phyloP scores from a whole-genome alignment of 2,113 vertebrate species.

The Bostrychus sinensis region DNA sequence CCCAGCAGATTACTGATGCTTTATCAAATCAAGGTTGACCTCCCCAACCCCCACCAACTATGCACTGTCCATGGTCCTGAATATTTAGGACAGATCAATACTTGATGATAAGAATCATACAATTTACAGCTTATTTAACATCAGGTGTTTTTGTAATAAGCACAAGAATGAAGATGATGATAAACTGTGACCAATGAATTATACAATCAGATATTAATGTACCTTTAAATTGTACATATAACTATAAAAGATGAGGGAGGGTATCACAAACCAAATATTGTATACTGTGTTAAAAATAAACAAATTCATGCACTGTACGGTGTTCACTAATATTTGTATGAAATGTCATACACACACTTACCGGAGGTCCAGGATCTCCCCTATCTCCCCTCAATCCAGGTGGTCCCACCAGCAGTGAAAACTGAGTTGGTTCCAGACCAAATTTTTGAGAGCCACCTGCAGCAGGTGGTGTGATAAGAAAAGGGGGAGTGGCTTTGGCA shows the following conservation, averaged over 20 bases:
- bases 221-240: no score
- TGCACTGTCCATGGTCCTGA: constrained; percentile 14
- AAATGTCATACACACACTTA: constrained; percentile 70
- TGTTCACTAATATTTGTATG: not conserved
- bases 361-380: constrained; percentile 89
- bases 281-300: no score
- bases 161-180: no score
- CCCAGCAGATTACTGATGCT: no score
- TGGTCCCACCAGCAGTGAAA: constrained; percentile 83
- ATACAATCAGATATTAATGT: no score
- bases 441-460: constrained; percentile 84
- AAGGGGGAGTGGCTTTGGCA: constrained; percentile 58
- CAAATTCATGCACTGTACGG: no score
- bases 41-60: not conserved
- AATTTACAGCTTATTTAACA: not conserved
- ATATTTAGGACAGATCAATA: not conserved
- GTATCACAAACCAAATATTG: no score
- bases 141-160: no score
- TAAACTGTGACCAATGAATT: no score
- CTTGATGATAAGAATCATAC: not conserved
- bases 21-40: not conserved
- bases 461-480: constrained; percentile 77
- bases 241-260: no score
- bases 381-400: constrained; percentile 92
- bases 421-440: constrained; percentile 82